Percentiles rank a stretch among this genome's conserved stretches.
phyloP scores from a whole-genome alignment of 2,113 vertebrate genomes.

The Neotragus pygmaeus region DNA sequence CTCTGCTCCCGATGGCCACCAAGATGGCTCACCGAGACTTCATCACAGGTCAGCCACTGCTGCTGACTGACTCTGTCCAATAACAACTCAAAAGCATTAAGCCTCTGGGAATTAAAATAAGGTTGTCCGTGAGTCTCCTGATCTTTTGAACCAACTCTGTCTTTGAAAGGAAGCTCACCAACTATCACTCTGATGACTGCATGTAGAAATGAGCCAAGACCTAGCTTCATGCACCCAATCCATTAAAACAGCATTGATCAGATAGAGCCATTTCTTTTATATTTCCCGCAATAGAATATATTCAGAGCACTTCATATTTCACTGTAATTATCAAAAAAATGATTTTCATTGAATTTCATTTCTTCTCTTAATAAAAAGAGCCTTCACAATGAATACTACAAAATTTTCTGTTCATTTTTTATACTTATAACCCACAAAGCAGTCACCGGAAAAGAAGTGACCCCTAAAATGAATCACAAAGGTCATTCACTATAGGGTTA shows the following conservation, averaged over 20 bases:
- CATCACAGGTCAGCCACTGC: background rate
- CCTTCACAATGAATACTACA: constrained; percentile 72
- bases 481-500: constrained; percentile 64
- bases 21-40: background rate
- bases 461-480: constrained; percentile 75
- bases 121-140: background rate
- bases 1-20: too few species aligned
- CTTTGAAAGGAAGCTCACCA: constrained; percentile 30
- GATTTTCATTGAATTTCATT: constrained; percentile 80
- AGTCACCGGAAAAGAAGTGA: constrained; percentile 72
- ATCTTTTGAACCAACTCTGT: background rate
- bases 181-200: constrained; percentile 34
- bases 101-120: background rate
- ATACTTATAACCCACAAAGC: constrained; percentile 68
- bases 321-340: constrained; percentile 79
- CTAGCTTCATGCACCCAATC: constrained; percentile 60
- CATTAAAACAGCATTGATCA: constrained; percentile 71
- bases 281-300: constrained; percentile 75
- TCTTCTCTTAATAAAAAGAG: constrained; percentile 80
- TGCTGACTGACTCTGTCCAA: background rate
- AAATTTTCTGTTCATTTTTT: constrained; percentile 71
- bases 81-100: background rate
- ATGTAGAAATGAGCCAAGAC: constrained; percentile 52
- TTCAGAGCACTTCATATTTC: constrained; percentile 77
- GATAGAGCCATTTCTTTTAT: constrained; percentile 65